These are phyloP conservation scores for Strix occidentalis DNA, from an alignment of 2,797 vertebrate species.

Conservation along the genomic window DNA sequence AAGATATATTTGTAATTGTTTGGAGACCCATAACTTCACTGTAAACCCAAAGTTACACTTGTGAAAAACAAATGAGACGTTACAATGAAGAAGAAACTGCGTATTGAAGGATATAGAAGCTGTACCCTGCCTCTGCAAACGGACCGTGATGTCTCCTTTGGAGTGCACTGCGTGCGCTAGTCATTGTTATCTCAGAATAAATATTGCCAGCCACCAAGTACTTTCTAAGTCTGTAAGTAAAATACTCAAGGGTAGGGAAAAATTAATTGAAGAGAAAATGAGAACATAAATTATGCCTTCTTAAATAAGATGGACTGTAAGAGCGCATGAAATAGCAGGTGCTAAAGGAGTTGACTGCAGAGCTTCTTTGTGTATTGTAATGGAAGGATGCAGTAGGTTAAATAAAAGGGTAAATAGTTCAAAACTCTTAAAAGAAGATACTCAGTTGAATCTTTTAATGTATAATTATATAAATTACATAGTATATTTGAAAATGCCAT, in stretches of 20 bases:
- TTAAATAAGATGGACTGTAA: background rate
- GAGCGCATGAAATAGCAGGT: background rate
- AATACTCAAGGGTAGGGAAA: background rate
- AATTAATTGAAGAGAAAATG: background rate
- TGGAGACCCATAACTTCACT: background rate
- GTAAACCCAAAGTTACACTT: background rate
- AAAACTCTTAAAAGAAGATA: background rate
- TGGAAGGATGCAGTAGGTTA: background rate
- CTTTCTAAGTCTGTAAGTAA: background rate
- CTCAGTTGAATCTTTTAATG: background rate
- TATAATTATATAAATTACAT: background rate
- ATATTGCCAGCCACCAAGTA: background rate
- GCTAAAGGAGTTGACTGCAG: background rate
- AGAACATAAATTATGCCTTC: background rate
- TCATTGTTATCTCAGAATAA: background rate
- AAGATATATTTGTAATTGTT: background rate
- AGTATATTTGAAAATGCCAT: background rate
- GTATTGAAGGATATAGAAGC: rapidly evolving
- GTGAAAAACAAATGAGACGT: background rate
- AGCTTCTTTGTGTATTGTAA: background rate
- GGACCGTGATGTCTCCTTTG: background rate
- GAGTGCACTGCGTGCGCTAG: background rate
- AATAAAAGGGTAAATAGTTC: background rate
- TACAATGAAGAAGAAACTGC: background rate
- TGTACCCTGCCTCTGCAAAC: background rate